These are phyloP conservation scores for Cassiopea xamachana DNA, from an alignment of 30 jellyfish, hydroid and myxozoan species.

Conservation along the genomic window DNA sequence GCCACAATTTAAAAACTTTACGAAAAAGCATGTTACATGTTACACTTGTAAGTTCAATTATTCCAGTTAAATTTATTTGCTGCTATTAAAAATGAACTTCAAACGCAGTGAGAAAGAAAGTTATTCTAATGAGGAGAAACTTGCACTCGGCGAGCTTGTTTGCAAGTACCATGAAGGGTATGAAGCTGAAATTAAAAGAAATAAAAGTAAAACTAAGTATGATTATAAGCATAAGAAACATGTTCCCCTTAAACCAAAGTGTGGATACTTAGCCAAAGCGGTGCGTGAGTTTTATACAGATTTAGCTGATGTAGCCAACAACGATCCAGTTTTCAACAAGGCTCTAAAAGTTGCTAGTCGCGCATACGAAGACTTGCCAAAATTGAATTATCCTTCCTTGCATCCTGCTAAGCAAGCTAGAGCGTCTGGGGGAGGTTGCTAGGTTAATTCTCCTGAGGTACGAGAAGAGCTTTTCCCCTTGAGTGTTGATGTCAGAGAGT, in stretches of 20 bases:
- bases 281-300: conserved; percentile 77
- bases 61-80: too few relatives aligned
- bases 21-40: too few relatives aligned
- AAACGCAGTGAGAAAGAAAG: neutral
- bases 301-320: conserved; percentile 59
- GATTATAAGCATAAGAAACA: neutral
- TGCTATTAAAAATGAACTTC: too few relatives aligned
- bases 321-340: conserved; percentile 64
- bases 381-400: conserved; percentile 26
- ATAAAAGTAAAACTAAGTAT: neutral
- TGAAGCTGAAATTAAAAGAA: neutral
- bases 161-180: neutral
- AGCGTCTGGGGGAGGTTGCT: conserved; percentile 57
- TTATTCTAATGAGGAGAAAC: neutral
- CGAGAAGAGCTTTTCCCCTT: conserved; percentile 53
- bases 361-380: conserved; percentile 16
- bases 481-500: conserved; percentile 68
- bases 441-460: conserved; percentile 62
- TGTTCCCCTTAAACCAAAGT: neutral
- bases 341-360: conserved; percentile 81
- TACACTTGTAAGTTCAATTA: too few relatives aligned
- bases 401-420: conserved; percentile 30
- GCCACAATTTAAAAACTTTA: too few relatives aligned
- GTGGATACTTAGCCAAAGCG: neutral
- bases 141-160: neutral